These are phyloP conservation scores for Mohoua ochrocephala DNA, from an alignment of 2,113 vertebrate species.

Conservation along the genomic window DNA sequence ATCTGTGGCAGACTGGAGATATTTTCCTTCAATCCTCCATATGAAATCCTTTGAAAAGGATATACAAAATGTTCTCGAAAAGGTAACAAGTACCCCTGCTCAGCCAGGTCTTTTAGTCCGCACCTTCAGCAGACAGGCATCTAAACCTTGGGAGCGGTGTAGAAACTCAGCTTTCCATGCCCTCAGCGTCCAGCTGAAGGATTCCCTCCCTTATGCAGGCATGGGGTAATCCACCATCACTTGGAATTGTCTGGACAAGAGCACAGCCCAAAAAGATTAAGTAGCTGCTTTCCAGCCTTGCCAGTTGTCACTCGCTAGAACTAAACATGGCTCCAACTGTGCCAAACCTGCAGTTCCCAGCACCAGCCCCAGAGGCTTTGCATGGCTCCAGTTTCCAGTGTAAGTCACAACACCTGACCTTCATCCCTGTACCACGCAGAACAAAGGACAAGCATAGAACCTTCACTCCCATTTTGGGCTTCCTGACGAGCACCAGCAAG, in stretches of 20 bases:
- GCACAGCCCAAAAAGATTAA: neutral
- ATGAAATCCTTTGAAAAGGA: neutral
- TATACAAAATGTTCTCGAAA: neutral
- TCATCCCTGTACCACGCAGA: neutral
- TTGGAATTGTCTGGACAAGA: neutral
- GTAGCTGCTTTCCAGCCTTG: neutral
- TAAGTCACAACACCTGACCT: neutral
- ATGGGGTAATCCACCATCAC: neutral
- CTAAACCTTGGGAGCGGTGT: neutral
- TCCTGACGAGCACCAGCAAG: neutral
- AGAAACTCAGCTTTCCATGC: neutral
- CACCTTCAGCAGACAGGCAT: neutral
- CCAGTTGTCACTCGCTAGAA: neutral
- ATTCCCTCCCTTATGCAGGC: neutral
- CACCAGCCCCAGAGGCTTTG: neutral
- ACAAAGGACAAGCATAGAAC: neutral
- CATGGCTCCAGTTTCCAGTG: neutral
- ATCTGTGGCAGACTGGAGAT: neutral
- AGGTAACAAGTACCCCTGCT: neutral
- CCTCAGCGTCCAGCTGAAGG: neutral
- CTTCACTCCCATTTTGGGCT: neutral
- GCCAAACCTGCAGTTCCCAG: neutral
- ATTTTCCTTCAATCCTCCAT: neutral
- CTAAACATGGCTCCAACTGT: neutral
- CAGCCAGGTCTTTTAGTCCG: neutral